Percentiles rank a stretch among this genome's conserved stretches.
phyloP scores from a whole-genome alignment of 2,888 invertebrate species.

The Sphinx pinastri region DNA sequence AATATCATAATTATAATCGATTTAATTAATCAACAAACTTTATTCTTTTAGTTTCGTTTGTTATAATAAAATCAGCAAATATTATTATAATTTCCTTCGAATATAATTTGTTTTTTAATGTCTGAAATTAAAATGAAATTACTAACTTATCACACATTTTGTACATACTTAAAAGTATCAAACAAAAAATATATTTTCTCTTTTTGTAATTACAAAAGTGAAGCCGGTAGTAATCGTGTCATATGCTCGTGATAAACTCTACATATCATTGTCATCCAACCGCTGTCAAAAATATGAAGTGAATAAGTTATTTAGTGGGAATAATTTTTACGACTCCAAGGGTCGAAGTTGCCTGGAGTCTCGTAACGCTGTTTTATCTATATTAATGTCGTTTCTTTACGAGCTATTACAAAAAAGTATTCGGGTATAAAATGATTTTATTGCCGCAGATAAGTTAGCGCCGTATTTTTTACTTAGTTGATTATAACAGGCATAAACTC shows the following conservation, averaged over 20 bases:
- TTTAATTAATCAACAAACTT: too few species aligned
- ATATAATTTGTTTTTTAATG: too few species aligned
- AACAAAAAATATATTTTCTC: too few species aligned
- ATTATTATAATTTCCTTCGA: too few species aligned
- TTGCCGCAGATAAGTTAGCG: conserved; percentile 4
- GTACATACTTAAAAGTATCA: too few species aligned
- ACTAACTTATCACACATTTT: too few species aligned
- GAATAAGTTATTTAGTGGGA: conserved; percentile 5
- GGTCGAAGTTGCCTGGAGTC: conserved; percentile 1
- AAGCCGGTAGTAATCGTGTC: too few species aligned
- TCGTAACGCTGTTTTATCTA: conserved; percentile 56
- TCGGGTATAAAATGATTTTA: conserved; percentile 26
- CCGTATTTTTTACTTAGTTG: neutral
- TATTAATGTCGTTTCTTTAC: conserved; percentile 63
- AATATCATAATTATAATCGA: too few species aligned
- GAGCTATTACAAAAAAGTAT: conserved; percentile 45
- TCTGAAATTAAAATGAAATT: too few species aligned
- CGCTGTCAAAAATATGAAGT: neutral
- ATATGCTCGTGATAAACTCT: neutral
- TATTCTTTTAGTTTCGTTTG: too few species aligned
- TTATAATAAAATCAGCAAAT: too few species aligned
- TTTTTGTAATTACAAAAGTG: too few species aligned
- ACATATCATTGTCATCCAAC: neutral
- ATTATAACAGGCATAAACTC: neutral
- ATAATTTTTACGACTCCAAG: conserved; percentile 1